Base-by-base conservation (phyloP, 2,797 vertebrate species). In the Orientallactaga sibirica region DNA sequence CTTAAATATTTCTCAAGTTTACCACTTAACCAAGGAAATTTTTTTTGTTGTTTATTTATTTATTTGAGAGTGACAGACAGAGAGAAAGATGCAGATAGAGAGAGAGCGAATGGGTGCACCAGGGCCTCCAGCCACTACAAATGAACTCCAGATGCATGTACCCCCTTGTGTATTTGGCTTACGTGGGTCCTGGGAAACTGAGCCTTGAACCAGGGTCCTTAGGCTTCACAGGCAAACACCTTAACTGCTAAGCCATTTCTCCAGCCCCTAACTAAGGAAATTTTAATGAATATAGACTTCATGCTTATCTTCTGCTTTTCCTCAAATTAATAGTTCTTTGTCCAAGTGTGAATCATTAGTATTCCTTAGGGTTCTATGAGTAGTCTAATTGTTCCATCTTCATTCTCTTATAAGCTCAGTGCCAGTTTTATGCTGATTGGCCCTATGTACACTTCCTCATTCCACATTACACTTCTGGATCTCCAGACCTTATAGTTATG, bases 1-100 rank as follows among this genome's bases (percentile, higher is more conserved):
- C 86, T 71, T 52, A 74, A 90, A 68, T 33, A 76, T 43, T 81
- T 91, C 88, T 94, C 68, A 94, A 87, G 75, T 83, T 86, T 55
- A 70, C n/a, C 2, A 24, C 22, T 77, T 90, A 9, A 92, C 33
- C 19, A 78, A 78, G 15, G 68, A 48, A 58, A 37, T 71, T 79
- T 87, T 86, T 37, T 37, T 37, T 37, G 33, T 37, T 37, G 33
- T 37, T 37, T 37, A 37, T 37, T 37, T 37, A 37, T 37, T 37
- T 37, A 37, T 37, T 37, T 37, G 33, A 37, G 33, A 37, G 33
- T 37, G 33, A 37, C 33, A 37, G 33, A 37, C 33, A 37, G 33
- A 37, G 33, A 37, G 33, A 37, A 37, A 37, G 33, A 37, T 37
- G 33, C 33, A 37, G 33, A 37, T 37, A 37, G 33, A 37, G 2